A percentile compares a stretch with the other conserved stretches of the same genome.
Evolutionary conservation across 2,888 invertebrate genomes (phyloP).

Genomic region (Cheilosia impressa): DNA sequence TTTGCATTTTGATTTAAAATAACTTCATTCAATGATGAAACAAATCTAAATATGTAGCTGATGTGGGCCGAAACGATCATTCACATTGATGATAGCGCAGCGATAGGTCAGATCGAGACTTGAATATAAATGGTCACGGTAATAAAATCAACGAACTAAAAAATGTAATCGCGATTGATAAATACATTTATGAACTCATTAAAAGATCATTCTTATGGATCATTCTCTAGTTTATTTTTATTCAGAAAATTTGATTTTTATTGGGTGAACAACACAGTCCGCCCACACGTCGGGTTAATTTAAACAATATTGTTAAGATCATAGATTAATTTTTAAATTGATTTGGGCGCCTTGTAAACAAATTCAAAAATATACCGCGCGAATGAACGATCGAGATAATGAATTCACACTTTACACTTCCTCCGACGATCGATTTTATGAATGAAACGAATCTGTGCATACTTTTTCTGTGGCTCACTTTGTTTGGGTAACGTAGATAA

Average conservation of each 20-base stretch:
- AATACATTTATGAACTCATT: constrained; percentile 11
- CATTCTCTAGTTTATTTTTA: constrained; percentile 39
- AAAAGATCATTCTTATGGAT: constrained; percentile 9
- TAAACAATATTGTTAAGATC: constrained; percentile 27
- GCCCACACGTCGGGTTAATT: constrained; percentile 41
- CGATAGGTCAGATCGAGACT: constrained; percentile 42
- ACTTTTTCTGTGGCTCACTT: constrained; percentile 11
- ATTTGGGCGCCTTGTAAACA: constrained; percentile 13
- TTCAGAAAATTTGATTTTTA: constrained; percentile 24
- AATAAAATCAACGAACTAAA: constrained; percentile 40
- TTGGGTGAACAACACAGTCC: constrained; percentile 30
- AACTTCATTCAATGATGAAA: constrained; percentile 42
- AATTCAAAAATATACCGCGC: constrained; percentile 26
- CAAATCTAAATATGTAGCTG: constrained; percentile 27
- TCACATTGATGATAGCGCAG: constrained; percentile 13
- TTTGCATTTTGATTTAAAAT: constrained; percentile 40
- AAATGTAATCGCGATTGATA: constrained; percentile 44
- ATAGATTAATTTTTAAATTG: constrained; percentile 27
- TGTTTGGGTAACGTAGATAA: not conserved
- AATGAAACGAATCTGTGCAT: constrained; percentile 43
- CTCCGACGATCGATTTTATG: constrained; percentile 46
- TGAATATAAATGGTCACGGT: constrained; percentile 54
- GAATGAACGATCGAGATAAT: constrained; percentile 35
- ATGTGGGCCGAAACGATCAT: constrained; percentile 36
- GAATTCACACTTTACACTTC: constrained; percentile 38